A percentile compares a stretch with the other conserved stretches of the same genome.
phyloP scores from a whole-genome alignment of 2,797 vertebrate species.

The Coendou prehensilis region DNA sequence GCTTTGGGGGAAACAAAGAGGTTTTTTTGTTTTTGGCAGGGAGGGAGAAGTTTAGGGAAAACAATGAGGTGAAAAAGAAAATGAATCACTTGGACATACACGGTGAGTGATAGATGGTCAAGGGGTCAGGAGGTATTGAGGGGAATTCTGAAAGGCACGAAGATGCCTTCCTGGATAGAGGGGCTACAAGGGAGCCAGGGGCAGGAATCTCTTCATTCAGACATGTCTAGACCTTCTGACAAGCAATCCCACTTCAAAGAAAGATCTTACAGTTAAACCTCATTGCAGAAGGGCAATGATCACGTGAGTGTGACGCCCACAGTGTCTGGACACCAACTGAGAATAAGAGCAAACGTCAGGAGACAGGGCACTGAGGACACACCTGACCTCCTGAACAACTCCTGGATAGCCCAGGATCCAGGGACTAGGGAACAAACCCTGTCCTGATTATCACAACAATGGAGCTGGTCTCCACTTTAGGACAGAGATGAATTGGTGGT shows the following conservation, averaged over 20 bases:
- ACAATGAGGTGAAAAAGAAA: no score
- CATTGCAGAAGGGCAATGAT: not conserved
- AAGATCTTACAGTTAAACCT: constrained; percentile 3
- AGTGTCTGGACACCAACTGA: not conserved
- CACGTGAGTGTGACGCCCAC: not conserved
- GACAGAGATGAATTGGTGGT: not conserved
- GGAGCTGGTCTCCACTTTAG: not conserved
- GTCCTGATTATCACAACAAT: constrained; percentile 2
- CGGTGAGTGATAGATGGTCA: no score
- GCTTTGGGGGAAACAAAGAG: no score
- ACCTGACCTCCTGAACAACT: not conserved
- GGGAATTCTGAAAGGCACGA: no score
- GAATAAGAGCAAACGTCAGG: not conserved
- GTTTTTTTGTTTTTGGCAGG: no score
- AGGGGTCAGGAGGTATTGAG: no score
- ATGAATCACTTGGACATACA: no score
- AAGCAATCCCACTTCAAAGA: not conserved
- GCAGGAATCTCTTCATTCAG: not conserved
- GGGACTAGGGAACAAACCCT: not conserved
- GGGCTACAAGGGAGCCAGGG: no score
- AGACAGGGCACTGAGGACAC: not conserved
- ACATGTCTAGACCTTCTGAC: not conserved
- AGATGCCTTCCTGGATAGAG: no score
- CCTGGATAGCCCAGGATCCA: not conserved
- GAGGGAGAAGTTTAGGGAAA: no score